Conservation (phyloP, 1,140 invertebrate genomes). For the Drosophila eugracilis region DNA sequence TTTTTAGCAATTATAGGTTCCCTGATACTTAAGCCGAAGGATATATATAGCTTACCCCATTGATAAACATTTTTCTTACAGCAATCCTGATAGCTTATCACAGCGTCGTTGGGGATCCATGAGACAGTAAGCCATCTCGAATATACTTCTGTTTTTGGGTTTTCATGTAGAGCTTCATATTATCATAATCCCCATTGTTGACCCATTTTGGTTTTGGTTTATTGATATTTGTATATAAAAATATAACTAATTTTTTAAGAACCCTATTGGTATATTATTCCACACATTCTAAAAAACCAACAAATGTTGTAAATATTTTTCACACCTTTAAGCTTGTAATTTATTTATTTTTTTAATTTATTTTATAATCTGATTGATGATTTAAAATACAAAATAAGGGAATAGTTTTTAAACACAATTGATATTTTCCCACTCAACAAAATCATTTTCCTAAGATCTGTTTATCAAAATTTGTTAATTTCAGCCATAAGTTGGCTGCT, state of each 20-base stretch:
- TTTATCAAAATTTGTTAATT: constrained; percentile 1
- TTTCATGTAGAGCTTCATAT: constrained; percentile 49
- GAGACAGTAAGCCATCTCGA: constrained; percentile 88
- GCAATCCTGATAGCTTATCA: constrained; percentile 89
- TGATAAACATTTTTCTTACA: constrained; percentile 77
- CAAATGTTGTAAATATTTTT: not conserved
- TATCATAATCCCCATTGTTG: constrained; percentile 41
- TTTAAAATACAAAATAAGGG: no score
- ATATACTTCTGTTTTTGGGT: constrained; percentile 14
- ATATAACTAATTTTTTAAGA: not conserved
- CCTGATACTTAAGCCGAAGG: not conserved
- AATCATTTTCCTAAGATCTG: not conserved
- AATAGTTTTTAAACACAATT: not conserved
- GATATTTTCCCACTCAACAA: not conserved
- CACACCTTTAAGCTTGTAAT: not conserved
- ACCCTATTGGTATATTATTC: constrained; percentile 1
- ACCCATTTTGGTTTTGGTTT: constrained; percentile 60
- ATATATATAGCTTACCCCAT: not conserved
- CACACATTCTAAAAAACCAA: constrained; percentile 9
- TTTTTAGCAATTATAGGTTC: no score
- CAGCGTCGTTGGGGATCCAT: constrained; percentile 91
- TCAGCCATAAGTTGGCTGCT: not conserved
- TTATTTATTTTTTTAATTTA: not conserved
- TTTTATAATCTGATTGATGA: not conserved
- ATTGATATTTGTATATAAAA: constrained; percentile 13